A percentile compares a stretch with the other conserved stretches of the same genome.
phyloP scores from a whole-genome alignment of 2,113 vertebrate species.

The Xenopus borealis region DNA sequence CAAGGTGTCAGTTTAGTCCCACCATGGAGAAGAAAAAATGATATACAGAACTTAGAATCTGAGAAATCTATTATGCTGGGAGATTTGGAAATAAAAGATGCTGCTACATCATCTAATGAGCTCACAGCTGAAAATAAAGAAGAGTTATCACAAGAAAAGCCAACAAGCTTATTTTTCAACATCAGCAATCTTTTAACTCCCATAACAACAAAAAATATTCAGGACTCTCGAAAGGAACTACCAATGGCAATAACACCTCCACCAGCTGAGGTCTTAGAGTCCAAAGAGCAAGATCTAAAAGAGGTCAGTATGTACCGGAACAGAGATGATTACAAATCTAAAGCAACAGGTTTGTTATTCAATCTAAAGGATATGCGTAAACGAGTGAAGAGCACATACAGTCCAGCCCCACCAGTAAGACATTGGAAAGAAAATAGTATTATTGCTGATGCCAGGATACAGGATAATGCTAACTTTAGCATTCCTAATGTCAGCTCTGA shows the following conservation, averaged over 20 bases:
- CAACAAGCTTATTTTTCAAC: conserved; percentile 73
- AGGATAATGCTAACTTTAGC: conserved; percentile 55
- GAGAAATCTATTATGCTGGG: conserved; percentile 21
- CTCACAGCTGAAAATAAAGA: conserved; percentile 49
- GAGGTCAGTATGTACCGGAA: conserved; percentile 57
- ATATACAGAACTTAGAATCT: conserved; percentile 28
- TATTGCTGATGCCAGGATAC: conserved; percentile 52
- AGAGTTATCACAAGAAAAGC: neutral
- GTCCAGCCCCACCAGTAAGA: conserved; percentile 71
- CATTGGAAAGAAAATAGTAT: conserved; percentile 62
- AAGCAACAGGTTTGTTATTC: conserved; percentile 85
- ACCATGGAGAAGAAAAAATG: conserved; percentile 81
- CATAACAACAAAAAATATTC: conserved; percentile 74
- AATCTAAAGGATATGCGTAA: conserved; percentile 92
- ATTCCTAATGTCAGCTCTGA: neutral
- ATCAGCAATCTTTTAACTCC: conserved; percentile 90
- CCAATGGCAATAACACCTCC: conserved; percentile 58
- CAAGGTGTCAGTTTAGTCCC: conserved; percentile 53
- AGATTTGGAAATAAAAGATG: neutral
- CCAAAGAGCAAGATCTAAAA: conserved; percentile 63
- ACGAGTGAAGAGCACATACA: conserved; percentile 83
- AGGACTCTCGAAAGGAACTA: conserved; percentile 61
- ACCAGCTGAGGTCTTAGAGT: conserved; percentile 47
- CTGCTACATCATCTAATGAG: conserved; percentile 42
- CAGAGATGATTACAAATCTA: conserved; percentile 77